Evolutionary conservation across 2,888 invertebrate species (phyloP).

Genomic region (Linnaemya tessellans): DNA sequence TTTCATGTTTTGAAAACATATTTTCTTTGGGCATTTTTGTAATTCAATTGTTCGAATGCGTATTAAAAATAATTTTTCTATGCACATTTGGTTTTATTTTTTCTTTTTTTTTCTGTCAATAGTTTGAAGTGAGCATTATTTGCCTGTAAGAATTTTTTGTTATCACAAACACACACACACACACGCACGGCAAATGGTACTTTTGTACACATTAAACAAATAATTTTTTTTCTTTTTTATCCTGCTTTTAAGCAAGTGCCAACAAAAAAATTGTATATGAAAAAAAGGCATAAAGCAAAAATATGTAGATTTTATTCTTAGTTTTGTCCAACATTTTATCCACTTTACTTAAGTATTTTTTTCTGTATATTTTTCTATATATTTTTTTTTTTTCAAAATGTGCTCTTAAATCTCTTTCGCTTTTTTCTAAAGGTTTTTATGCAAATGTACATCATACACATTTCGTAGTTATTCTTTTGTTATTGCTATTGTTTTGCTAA

Average conservation of each 20-base stretch:
- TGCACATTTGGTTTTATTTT: not conserved
- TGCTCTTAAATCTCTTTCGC: constrained; percentile 59
- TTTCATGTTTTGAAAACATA: constrained; percentile 28
- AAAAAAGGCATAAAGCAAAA: constrained; percentile 48
- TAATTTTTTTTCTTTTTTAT: constrained; percentile 4
- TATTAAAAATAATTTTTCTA: constrained; percentile 34
- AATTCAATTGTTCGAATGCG: constrained; percentile 54
- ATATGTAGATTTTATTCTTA: constrained; percentile 64
- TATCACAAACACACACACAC: constrained; percentile 16
- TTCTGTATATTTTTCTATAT: not conserved
- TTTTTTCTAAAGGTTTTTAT: constrained; percentile 60
- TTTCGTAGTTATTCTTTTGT: constrained; percentile 25
- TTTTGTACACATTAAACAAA: constrained; percentile 36
- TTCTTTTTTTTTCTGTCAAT: constrained; percentile 15
- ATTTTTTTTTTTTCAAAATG: constrained; percentile 30
- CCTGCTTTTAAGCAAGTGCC: constrained; percentile 27
- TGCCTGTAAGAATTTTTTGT: constrained; percentile 27
- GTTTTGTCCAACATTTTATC: constrained; percentile 62
- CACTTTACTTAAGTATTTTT: constrained; percentile 66
- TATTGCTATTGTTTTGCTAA: constrained; percentile 44
- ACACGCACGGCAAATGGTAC: constrained; percentile 28
- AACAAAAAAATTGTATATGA: constrained; percentile 31
- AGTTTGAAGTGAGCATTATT: constrained; percentile 47
- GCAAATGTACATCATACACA: constrained; percentile 48
- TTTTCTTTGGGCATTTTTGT: constrained; percentile 14